A percentile compares a stretch with the other conserved stretches of the same genome.
Evolutionary conservation across 2,888 invertebrate species (phyloP).

Genomic region (Ormyrus thymus): DNA sequence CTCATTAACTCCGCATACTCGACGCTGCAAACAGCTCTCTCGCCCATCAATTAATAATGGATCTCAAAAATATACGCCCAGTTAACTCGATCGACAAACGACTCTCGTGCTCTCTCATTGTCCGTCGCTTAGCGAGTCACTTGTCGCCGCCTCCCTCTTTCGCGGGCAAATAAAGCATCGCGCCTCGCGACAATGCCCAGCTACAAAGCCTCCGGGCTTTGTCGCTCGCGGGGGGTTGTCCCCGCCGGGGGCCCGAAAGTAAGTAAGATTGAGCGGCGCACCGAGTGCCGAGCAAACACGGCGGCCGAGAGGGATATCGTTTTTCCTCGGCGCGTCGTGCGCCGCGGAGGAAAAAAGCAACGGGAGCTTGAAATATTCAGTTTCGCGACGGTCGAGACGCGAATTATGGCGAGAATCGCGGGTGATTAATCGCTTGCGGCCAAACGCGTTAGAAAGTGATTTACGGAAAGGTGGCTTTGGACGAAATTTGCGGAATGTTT

Average conservation of each 20-base stretch:
- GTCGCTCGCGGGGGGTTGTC: background rate
- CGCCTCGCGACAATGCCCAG: conserved; percentile 21
- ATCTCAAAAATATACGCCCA: too few species aligned
- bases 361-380: too few species aligned
- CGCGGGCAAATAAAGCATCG: conserved; percentile 32
- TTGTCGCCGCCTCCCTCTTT: conserved; percentile 12
- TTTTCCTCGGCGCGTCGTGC: background rate
- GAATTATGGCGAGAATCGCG: too few species aligned
- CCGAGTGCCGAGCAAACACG: conserved; percentile 63
- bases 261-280: conserved; percentile 54
- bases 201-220: conserved; percentile 50
- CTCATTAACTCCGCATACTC: too few species aligned
- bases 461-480: too few species aligned
- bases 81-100: conserved; percentile 15
- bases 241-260: background rate
- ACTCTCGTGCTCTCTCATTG: conserved; percentile 5
- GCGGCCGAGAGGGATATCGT: conserved; percentile 70
- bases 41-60: background rate
- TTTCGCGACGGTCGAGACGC: too few species aligned
- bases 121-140: conserved; percentile 25
- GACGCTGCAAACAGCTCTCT: too few species aligned
- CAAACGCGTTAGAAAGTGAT: too few species aligned
- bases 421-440: too few species aligned
- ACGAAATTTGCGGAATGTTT: too few species aligned
- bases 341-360: too few species aligned